phyloP scores from a whole-genome alignment of 2,797 vertebrate genomes.

The Danio choprae region DNA sequence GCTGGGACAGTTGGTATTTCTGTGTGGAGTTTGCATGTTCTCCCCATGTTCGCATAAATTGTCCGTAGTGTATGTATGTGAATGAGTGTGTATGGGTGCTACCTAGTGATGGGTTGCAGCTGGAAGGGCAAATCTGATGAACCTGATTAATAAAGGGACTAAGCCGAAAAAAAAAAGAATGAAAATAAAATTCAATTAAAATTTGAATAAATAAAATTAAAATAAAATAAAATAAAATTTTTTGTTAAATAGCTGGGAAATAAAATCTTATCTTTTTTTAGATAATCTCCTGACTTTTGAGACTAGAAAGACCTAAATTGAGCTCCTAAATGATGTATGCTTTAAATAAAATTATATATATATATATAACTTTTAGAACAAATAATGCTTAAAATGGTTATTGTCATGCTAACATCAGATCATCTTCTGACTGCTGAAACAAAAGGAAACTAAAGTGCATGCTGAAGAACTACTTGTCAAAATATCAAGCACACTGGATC shows the following conservation, averaged over 20 bases:
- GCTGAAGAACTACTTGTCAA: slow-evolving; percentile 1
- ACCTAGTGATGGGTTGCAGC: no score
- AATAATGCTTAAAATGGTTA: not conserved
- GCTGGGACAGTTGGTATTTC: no score
- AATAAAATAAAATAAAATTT: not conserved
- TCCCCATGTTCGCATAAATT: no score
- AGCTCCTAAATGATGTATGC: not conserved
- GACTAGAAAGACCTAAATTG: not conserved
- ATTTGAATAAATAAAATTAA: not conserved
- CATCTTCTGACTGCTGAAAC: not conserved
- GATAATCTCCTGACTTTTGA: not conserved
- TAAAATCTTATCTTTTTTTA: no score
- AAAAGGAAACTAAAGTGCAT: not conserved
- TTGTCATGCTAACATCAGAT: not conserved
- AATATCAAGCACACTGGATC: not conserved
- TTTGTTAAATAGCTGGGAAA: no score
- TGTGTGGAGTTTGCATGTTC: no score
- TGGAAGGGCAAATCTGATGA: no score
- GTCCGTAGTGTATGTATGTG: no score
- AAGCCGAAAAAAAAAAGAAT: not conserved
- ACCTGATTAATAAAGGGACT: no score
- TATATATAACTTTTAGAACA: not conserved
- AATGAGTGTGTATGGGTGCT: no score
- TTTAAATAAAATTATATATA: not conserved
- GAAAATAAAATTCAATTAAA: not conserved